phyloP scores from a whole-genome alignment of 37 sponge, comb jelly and placozoan species.

The Aphrocallistes beatrix region DNA sequence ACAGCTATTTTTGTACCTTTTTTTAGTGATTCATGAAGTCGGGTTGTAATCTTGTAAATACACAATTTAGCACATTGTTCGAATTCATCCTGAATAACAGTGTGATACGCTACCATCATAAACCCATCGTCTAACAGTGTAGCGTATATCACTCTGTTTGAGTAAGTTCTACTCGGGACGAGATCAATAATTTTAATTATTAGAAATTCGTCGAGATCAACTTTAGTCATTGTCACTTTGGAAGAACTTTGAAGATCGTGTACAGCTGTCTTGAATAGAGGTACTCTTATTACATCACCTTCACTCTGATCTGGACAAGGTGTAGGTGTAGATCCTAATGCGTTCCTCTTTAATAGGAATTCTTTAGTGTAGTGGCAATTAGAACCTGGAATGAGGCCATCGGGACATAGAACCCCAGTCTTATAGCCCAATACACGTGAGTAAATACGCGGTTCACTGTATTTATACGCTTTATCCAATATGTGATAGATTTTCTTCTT shows the following conservation, averaged over 20 bases:
- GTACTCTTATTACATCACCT: neutral
- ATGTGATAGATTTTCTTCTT: neutral
- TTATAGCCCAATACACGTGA: neutral
- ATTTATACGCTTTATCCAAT: neutral
- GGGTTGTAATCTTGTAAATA: neutral
- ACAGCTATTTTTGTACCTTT: neutral
- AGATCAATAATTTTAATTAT: neutral
- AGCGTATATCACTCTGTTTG: neutral
- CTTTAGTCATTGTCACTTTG: neutral
- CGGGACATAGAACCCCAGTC: neutral
- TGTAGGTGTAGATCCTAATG: neutral
- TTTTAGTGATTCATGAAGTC: neutral
- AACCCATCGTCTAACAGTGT: neutral
- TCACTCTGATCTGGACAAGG: neutral
- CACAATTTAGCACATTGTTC: neutral
- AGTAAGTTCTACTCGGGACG: neutral
- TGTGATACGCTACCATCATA: neutral
- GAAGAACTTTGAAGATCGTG: neutral
- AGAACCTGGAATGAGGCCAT: neutral
- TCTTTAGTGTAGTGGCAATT: neutral
- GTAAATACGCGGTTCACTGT: neutral
- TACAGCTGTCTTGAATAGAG: neutral
- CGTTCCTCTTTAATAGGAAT: neutral
- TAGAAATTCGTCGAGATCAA: neutral
- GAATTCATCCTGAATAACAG: neutral